A percentile compares a stretch with the other conserved stretches of the same genome.
Evolutionary conservation across 2,797 vertebrate species (phyloP).

Genomic region (Miichthys miiuy): DNA sequence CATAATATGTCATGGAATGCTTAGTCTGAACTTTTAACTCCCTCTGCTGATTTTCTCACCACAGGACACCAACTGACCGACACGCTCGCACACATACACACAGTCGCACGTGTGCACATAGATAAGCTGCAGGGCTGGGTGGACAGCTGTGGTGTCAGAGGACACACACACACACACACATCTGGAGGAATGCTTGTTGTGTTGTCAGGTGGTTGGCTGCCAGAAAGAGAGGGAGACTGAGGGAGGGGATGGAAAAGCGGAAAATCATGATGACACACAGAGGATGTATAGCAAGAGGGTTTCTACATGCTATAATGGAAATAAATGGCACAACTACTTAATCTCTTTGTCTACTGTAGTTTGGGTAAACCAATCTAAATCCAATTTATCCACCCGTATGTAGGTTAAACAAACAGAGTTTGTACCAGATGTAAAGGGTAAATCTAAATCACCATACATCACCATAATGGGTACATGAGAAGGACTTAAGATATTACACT

Average conservation of each 20-base stretch:
- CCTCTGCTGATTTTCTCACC: constrained; percentile 69
- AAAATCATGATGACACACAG: constrained; percentile 25
- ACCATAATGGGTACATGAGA: neutral
- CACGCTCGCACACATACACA: constrained; percentile 37
- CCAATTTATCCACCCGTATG: neutral
- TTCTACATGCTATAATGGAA: neutral
- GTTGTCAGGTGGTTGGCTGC: constrained; percentile 64
- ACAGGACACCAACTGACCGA: constrained; percentile 51
- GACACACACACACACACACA: constrained; percentile 54
- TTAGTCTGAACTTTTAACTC: constrained; percentile 74
- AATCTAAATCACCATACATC: neutral
- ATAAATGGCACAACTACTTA: constrained; percentile 2
- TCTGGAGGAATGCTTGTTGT: constrained; percentile 81
- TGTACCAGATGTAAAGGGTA: neutral
- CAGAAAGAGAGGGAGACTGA: constrained; percentile 53
- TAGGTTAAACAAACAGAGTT: neutral
- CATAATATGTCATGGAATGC: constrained; percentile 77
- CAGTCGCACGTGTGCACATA: constrained; percentile 38
- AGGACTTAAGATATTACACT: neutral
- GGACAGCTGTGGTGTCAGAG: constrained; percentile 73
- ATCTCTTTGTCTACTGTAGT: neutral
- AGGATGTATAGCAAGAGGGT: constrained; percentile 33
- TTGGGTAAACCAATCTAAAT: neutral
- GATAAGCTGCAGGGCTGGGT: constrained; percentile 55
- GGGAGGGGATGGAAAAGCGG: constrained; percentile 34